Conservation (phyloP, 37 sponge, comb jelly and placozoan genomes). For the Haliclona indistincta region DNA sequence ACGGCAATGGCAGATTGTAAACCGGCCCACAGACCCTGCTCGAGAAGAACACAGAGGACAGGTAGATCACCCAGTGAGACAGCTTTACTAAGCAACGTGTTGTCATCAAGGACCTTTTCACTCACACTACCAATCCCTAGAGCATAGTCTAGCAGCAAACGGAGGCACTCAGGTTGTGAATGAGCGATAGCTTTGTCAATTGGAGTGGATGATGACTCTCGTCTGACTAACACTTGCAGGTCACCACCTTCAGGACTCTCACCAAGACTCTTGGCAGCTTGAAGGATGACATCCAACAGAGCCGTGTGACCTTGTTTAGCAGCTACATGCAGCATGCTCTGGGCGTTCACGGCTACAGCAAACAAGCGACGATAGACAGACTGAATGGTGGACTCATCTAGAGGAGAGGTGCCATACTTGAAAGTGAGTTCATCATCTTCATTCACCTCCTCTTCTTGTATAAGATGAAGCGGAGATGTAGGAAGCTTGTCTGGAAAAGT, state of each 20-base stretch:
- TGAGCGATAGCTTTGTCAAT: conserved; percentile 47
- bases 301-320: conserved; percentile 28
- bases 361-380: conserved; percentile 30
- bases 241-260: background rate
- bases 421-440: background rate
- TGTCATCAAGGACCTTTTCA: conserved; percentile 18
- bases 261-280: conserved; percentile 31
- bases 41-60: conserved; percentile 42
- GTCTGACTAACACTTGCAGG: conserved; percentile 10
- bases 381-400: background rate
- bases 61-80: conserved; percentile 21
- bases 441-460: background rate
- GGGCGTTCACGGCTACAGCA: conserved; percentile 13
- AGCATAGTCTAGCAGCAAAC: conserved; percentile 28
- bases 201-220: conserved; percentile 3
- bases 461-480: background rate
- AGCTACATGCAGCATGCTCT: conserved; percentile 55
- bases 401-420: conserved; percentile 16
- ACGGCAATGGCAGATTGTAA: conserved; percentile 24
- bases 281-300: conserved; percentile 37
- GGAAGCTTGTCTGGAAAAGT: background rate
- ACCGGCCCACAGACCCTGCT: conserved; percentile 44
- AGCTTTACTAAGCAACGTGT: conserved; percentile 23
- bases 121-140: background rate
- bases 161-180: conserved; percentile 25